These are phyloP conservation scores for Choloepus hoffmanni DNA, from an alignment of 2,113 vertebrate species.

Conservation along the genomic window DNA sequence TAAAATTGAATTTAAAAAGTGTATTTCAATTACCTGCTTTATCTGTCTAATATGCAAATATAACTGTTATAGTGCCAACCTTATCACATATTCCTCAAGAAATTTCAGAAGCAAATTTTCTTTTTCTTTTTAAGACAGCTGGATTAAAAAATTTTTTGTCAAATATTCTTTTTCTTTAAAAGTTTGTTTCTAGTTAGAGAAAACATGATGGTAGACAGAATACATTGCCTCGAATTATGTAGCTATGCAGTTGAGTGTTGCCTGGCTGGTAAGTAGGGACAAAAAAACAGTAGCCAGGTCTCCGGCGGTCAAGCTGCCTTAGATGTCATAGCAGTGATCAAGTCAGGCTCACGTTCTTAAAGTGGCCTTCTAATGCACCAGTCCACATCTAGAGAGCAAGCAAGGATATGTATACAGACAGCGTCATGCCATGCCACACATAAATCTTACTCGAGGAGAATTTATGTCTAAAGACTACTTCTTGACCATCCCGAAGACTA, in stretches of 20 bases:
- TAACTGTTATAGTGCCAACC: background rate
- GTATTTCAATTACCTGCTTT: background rate
- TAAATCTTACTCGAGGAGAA: background rate
- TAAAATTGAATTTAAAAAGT: too few relatives aligned
- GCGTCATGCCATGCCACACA: background rate
- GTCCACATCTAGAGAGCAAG: background rate
- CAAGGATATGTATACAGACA: background rate
- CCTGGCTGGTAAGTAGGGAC: background rate
- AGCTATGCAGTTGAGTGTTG: background rate
- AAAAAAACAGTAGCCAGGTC: background rate
- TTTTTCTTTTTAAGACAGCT: background rate
- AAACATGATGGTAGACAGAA: background rate
- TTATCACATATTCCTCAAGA: background rate
- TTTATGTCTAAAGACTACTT: background rate
- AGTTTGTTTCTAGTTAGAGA: background rate
- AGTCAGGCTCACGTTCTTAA: background rate
- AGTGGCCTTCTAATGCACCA: background rate
- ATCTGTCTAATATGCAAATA: background rate
- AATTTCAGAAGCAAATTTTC: background rate
- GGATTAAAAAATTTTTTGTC: background rate
- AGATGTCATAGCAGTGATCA: background rate
- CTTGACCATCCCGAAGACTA: background rate
- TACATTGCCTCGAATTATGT: background rate
- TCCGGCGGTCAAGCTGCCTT: background rate
- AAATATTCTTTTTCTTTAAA: background rate